These are phyloP conservation scores for Daboia siamensis DNA, from an alignment of 2,113 vertebrate genomes.

Conservation along the genomic window DNA sequence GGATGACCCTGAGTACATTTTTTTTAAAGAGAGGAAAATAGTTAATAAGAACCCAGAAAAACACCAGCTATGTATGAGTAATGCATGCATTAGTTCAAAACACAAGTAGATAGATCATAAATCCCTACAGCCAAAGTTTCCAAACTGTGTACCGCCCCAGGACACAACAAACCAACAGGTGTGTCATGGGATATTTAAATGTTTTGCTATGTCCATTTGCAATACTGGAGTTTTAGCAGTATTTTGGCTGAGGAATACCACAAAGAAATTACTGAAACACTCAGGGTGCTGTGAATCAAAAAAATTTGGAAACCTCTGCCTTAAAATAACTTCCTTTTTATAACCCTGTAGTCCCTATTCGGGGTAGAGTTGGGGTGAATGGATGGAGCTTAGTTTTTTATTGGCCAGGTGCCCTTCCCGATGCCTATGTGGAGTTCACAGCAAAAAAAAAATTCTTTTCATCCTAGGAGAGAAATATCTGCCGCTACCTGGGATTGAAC, in stretches of 20 bases:
- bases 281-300: background rate
- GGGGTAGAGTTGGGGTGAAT: background rate
- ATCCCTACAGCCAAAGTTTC: background rate
- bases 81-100: background rate
- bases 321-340: background rate
- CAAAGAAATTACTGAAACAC: background rate
- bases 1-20: constrained; percentile 83
- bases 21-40: constrained; percentile 36
- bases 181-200: background rate
- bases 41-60: background rate
- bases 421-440: background rate
- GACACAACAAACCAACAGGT: background rate
- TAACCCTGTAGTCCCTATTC: background rate
- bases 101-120: background rate
- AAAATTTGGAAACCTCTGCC: background rate
- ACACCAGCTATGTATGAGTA: background rate
- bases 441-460: background rate
- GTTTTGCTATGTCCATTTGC: background rate
- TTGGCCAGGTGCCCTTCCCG: background rate
- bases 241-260: background rate
- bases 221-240: background rate
- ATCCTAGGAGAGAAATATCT: background rate
- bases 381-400: background rate
- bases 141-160: background rate
- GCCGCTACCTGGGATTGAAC: too few species aligned